A percentile compares a stretch with the other conserved stretches of the same genome.
Evolutionary conservation across 2,888 invertebrate genomes (phyloP).

Genomic region (Pristionchus entomophagus): DNA sequence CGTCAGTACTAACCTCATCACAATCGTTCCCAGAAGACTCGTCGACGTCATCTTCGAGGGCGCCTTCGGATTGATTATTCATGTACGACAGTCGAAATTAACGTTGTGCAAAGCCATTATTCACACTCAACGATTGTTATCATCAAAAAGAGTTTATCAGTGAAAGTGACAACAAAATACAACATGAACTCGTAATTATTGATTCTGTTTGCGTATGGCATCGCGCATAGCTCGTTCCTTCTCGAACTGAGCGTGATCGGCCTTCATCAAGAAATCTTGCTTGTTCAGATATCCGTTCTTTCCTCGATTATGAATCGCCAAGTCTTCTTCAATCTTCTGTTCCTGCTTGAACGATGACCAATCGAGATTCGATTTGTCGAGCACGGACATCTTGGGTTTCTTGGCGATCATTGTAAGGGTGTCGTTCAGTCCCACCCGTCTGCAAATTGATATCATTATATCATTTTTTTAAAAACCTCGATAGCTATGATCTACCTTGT

Average conservation of each 20-base stretch:
- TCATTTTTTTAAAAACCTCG: too few relatives aligned
- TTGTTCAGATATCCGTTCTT: constrained; percentile 93
- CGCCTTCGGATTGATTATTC: too few relatives aligned
- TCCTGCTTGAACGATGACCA: constrained; percentile 92
- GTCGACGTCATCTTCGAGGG: too few relatives aligned
- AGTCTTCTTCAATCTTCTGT: constrained; percentile 82
- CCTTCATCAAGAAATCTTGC: constrained; percentile 90
- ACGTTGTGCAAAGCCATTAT: too few relatives aligned
- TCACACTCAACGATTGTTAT: too few relatives aligned
- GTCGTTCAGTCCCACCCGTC: constrained; percentile 71
- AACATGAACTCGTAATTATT: background rate
- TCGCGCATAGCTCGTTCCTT: constrained; percentile 87
- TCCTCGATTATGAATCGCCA: constrained; percentile 89
- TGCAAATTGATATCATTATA: constrained; percentile 48
- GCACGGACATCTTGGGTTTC: constrained; percentile 88
- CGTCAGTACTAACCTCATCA: too few relatives aligned
- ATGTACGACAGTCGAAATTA: too few relatives aligned
- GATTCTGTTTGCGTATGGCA: constrained; percentile 47
- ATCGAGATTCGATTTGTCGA: constrained; percentile 93
- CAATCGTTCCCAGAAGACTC: too few relatives aligned
- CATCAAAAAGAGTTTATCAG: too few relatives aligned
- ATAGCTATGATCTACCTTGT: too few relatives aligned
- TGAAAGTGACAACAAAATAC: too few relatives aligned
- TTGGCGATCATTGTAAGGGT: constrained; percentile 82
- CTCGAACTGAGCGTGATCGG: constrained; percentile 92